A percentile compares a stretch with the other conserved stretches of the same genome.
Conservation (phyloP, 2,888 invertebrate genomes). For the Eudemis profundana region DNA sequence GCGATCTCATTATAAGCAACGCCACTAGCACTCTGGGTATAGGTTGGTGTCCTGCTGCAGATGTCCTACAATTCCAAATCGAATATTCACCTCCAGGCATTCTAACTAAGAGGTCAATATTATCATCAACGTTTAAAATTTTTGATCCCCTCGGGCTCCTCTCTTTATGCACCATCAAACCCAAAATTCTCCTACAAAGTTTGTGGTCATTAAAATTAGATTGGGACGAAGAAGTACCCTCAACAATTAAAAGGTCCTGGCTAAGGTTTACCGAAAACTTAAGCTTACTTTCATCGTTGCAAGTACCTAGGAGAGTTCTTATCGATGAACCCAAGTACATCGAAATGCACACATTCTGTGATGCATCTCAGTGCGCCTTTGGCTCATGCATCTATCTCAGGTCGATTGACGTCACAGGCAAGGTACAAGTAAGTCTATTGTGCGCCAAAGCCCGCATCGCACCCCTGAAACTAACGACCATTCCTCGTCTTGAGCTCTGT, state of each 20-base stretch:
- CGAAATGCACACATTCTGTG: slow-evolving; percentile 33
- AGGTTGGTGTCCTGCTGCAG: slow-evolving; percentile 46
- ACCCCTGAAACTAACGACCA: slow-evolving; percentile 1
- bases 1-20: slow-evolving; percentile 24
- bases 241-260: not conserved
- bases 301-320: slow-evolving; percentile 25
- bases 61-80: slow-evolving; percentile 44
- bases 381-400: slow-evolving; percentile 34
- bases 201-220: slow-evolving; percentile 8
- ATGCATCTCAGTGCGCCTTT: slow-evolving; percentile 25
- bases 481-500: slow-evolving; percentile 14
- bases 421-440: not conserved
- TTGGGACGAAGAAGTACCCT: not conserved
- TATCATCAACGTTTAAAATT: slow-evolving; percentile 32
- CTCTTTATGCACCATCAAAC: slow-evolving; percentile 5
- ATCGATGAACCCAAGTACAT: not conserved
- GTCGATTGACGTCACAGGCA: slow-evolving; percentile 1
- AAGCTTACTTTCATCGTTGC: slow-evolving; percentile 17
- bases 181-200: slow-evolving; percentile 1
- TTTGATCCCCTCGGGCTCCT: slow-evolving; percentile 9
- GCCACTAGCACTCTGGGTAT: slow-evolving; percentile 41
- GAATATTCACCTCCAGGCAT: not conserved
- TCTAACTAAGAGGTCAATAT: slow-evolving; percentile 45
- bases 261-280: not conserved
- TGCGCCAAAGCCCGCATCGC: slow-evolving; percentile 17